phyloP scores from a whole-genome alignment of 1,140 invertebrate genomes.

The Sinonovacula constricta region DNA sequence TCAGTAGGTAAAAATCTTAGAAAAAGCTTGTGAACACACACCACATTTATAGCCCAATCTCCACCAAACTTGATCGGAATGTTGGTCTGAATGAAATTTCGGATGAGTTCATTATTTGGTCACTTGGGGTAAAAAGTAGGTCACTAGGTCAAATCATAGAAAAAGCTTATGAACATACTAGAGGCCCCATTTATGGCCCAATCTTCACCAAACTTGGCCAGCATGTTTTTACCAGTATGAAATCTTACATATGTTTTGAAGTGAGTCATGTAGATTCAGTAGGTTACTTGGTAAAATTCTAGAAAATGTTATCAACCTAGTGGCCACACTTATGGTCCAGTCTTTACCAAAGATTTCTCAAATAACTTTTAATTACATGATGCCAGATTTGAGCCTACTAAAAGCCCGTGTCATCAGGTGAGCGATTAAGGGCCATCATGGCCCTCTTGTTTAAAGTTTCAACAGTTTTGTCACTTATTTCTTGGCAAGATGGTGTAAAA shows the following conservation, averaged over 20 bases:
- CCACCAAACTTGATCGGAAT: neutral
- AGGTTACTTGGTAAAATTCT: too few relatives aligned
- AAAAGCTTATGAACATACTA: neutral
- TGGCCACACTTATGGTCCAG: too few relatives aligned
- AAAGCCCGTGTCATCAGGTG: too few relatives aligned
- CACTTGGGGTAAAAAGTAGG: neutral
- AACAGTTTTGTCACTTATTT: too few relatives aligned
- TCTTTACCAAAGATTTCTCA: too few relatives aligned
- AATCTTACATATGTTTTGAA: neutral
- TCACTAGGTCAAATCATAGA: neutral
- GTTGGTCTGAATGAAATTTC: neutral
- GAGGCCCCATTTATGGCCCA: neutral
- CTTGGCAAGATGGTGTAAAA: too few relatives aligned
- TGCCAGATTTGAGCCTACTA: too few relatives aligned
- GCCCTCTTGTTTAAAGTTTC: too few relatives aligned
- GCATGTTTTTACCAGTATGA: neutral
- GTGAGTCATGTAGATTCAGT: neutral
- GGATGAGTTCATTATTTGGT: neutral
- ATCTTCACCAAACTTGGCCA: neutral
- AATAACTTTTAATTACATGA: too few relatives aligned
- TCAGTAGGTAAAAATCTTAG: neutral
- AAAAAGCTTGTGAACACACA: neutral
- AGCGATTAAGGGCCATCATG: too few relatives aligned
- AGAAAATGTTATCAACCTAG: too few relatives aligned
- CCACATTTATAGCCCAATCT: neutral